Evolutionary conservation across 1,140 invertebrate species (phyloP).

Genomic region (Rhopalosiphum maidis): DNA sequence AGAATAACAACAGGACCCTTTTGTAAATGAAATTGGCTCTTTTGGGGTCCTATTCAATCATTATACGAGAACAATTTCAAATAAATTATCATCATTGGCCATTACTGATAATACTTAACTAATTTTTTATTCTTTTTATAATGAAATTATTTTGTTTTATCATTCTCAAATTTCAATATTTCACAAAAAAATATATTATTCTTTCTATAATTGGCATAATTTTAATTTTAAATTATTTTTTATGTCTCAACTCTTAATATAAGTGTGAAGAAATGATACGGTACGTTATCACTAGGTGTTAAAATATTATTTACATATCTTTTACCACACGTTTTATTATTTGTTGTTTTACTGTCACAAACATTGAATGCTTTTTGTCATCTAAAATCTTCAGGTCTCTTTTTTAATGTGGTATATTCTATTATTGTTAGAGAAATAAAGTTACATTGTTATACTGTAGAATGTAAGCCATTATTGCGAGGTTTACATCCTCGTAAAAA

Average conservation of each 20-base stretch:
- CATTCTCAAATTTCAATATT: not conserved
- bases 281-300: not conserved
- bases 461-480: not conserved
- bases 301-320: not conserved
- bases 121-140: not conserved
- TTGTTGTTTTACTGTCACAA: not conserved
- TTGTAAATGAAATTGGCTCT: slow-evolving; percentile 16
- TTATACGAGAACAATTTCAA: not conserved
- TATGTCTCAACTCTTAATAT: not conserved
- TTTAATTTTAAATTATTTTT: not conserved
- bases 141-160: not conserved
- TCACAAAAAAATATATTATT: not conserved
- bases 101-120: not conserved
- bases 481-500: not conserved
- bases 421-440: not conserved
- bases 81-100: slow-evolving; percentile 18
- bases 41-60: not conserved
- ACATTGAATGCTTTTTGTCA: slow-evolving; percentile 29
- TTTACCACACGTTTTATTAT: slow-evolving; percentile 41
- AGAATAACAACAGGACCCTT: slow-evolving; percentile 33
- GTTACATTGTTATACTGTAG: not conserved
- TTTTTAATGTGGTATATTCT: slow-evolving; percentile 5
- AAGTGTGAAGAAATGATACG: not conserved
- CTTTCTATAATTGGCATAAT: not conserved
- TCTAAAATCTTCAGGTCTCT: not conserved